Evolutionary conservation across 2,113 vertebrate species (phyloP).

Genomic region (Oreotrochilus melanogaster): DNA sequence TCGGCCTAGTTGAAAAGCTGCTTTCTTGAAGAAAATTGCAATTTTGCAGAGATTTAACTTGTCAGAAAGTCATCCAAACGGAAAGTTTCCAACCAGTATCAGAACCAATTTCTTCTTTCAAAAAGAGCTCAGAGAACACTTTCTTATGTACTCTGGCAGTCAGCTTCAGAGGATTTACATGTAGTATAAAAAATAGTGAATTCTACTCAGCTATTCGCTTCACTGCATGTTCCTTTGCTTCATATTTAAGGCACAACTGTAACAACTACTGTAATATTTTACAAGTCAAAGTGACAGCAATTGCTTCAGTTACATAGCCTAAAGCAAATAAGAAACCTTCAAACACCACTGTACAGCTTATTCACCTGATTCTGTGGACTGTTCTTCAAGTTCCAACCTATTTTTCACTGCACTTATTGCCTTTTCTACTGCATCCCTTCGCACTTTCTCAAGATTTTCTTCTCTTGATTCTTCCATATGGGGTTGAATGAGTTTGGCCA

Average conservation of each 20-base stretch:
- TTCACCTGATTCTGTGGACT: constrained; percentile 70
- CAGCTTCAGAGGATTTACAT: background rate
- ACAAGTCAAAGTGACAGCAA: background rate
- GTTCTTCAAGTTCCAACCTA: constrained; percentile 46
- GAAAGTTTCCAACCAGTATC: background rate
- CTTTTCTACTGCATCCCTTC: constrained; percentile 64
- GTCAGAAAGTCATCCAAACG: background rate
- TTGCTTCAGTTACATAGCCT: background rate
- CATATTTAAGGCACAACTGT: background rate
- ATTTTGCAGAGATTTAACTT: background rate
- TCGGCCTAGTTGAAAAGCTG: background rate
- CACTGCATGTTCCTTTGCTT: background rate
- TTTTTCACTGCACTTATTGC: constrained; percentile 80
- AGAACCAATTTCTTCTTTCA: background rate
- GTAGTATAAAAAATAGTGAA: background rate
- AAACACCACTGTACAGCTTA: background rate
- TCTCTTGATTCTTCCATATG: constrained; percentile 64
- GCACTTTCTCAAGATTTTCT: constrained; percentile 65
- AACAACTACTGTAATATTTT: background rate
- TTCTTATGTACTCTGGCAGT: background rate
- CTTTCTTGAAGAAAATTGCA: background rate
- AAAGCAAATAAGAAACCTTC: background rate
- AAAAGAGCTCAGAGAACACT: background rate
- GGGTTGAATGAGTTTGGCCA: constrained; percentile 72
- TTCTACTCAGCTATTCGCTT: background rate